These are phyloP conservation scores for Bombycilla garrulus DNA, from an alignment of 2,113 vertebrate genomes.

Conservation along the genomic window DNA sequence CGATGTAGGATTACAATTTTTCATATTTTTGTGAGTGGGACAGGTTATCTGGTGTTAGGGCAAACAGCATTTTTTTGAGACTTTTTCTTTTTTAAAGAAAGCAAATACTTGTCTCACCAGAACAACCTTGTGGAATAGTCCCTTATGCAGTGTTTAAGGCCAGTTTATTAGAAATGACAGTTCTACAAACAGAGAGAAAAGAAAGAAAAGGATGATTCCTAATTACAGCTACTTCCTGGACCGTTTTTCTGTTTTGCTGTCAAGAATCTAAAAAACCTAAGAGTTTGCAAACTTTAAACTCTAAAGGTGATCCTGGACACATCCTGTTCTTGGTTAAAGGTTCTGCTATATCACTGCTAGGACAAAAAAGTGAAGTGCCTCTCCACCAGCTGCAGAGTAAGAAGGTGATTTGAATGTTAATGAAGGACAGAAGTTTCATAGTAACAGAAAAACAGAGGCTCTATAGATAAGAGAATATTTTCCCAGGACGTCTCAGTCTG, in stretches of 20 bases:
- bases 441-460: constrained; percentile 56
- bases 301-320: constrained; percentile 15
- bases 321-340: constrained; percentile 35
- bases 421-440: constrained; percentile 57
- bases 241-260: background rate
- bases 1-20: background rate
- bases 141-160: background rate
- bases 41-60: background rate
- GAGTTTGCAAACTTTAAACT: constrained; percentile 44
- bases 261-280: background rate
- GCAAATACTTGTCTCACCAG: background rate
- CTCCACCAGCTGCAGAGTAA: constrained; percentile 54
- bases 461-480: constrained; percentile 66
- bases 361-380: constrained; percentile 61
- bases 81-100: background rate
- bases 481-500: constrained; percentile 39
- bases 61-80: background rate
- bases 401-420: constrained; percentile 58
- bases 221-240: background rate
- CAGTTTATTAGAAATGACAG: background rate
- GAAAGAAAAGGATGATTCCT: background rate
- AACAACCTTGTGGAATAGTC: background rate
- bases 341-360: constrained; percentile 45
- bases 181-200: background rate
- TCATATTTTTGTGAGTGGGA: background rate